Evolutionary conservation across 2,888 invertebrate species (phyloP), one percentile per base, ranked within the genome.

Genomic region (Calliopum simillimum): DNA sequence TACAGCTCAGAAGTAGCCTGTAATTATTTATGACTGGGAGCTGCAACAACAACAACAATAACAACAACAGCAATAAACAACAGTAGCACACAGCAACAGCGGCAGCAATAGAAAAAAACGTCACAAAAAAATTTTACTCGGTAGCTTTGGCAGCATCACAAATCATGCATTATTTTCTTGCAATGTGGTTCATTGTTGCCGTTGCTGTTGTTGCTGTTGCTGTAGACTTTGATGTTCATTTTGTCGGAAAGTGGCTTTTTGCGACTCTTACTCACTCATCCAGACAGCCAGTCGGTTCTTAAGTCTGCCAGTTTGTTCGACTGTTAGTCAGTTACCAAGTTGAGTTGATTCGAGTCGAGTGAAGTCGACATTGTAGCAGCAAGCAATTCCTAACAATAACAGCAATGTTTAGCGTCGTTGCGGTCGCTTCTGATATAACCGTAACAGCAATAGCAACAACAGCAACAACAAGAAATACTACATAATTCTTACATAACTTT

Each of bases 401-500:
- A 51, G 41, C 53, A 51, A 49, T 53, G 41, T 53, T 64, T 33
- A 41, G 13, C 43, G 63, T 63, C 49, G 49, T 63, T 63, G 49
- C 12, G 63, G 49, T 53, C 33, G 53, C 21, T 64, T 11, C 14
- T 53, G 21, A 41, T 33, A 16, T 6, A 61, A 19, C 21, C 49
- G 6, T 14, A 16, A 41, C 44, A 59, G 14, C 1, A 59, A 59
- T 21, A 59, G 41, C 69, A 63, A 67, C 70, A 68, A 70, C 72
- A 53, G 33, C 19, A 43, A 14, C 55, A 46, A 25, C 44, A 58
- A 33, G 11, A 53, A 44, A 14, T 23, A 46, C 25, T 21, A 62
- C 64, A 21, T 41, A 49, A 64, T 64, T 64, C 51, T 53, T 51
- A 64, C 64, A 64, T 64, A 64, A 64, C 64, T 64, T 64, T 64